phyloP scores from a whole-genome alignment of 2,113 vertebrate genomes.

The Craseonycteris thonglongyai region DNA sequence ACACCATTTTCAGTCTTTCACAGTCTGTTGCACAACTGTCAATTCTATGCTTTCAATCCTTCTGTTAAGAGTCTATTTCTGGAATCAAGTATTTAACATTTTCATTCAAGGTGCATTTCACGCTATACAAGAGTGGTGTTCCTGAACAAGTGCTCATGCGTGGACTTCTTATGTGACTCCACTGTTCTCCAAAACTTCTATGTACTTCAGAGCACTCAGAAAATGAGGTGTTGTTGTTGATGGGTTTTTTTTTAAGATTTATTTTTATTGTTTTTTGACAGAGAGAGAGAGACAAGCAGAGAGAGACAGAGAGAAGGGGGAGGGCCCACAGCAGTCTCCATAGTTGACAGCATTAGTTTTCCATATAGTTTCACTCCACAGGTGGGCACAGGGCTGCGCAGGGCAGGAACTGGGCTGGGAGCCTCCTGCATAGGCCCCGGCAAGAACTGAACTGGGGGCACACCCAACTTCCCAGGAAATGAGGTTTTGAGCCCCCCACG shows the following conservation, averaged over 20 bases:
- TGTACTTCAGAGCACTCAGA: background rate
- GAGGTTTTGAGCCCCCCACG: background rate
- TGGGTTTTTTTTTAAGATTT: too few relatives aligned
- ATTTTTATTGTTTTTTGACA: too few relatives aligned
- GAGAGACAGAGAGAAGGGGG: too few relatives aligned
- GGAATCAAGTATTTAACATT: background rate
- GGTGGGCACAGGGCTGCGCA: too few relatives aligned
- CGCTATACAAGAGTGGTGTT: background rate
- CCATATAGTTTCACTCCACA: too few relatives aligned
- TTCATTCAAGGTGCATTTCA: background rate
- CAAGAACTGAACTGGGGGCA: too few relatives aligned
- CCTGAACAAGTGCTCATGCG: background rate
- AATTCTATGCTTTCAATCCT: background rate
- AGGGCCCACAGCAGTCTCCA: too few relatives aligned
- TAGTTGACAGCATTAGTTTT: too few relatives aligned
- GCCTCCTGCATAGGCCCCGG: too few relatives aligned
- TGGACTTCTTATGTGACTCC: background rate
- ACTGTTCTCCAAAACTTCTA: background rate
- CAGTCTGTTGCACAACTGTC: background rate
- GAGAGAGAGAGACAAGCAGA: too few relatives aligned
- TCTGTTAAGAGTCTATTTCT: slow-evolving; percentile 35
- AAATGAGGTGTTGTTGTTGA: background rate
- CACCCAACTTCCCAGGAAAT: too few relatives aligned
- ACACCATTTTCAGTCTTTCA: slow-evolving; percentile 11
- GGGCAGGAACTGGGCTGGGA: too few relatives aligned